Percentiles rank a stretch among this genome's conserved stretches.
Conservation (phyloP, 2,888 invertebrate genomes). For the Adineta ricciae region DNA sequence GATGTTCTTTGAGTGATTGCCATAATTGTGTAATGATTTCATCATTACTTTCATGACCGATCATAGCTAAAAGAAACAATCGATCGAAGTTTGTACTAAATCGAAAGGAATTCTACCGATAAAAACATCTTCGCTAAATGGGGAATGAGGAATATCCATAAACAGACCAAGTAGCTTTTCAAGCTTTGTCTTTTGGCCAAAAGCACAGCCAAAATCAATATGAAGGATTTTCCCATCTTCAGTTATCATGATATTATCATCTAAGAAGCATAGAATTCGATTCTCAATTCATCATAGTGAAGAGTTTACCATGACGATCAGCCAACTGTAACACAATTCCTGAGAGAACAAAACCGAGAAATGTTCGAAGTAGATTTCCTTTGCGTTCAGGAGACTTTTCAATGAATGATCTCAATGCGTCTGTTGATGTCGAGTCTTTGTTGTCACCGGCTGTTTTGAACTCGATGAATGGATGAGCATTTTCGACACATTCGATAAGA, state of each 20-base stretch:
- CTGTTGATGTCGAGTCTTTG: neutral
- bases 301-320: neutral
- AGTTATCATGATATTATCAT: neutral
- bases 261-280: neutral
- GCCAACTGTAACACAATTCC: neutral
- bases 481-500: neutral
- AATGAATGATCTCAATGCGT: neutral
- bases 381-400: neutral
- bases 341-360: neutral
- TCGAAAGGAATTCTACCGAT: neutral
- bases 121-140: neutral
- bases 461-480: neutral
- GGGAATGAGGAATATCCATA: neutral
- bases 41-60: neutral
- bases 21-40: neutral
- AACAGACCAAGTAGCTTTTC: neutral
- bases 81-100: too few relatives aligned
- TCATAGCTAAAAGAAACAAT: neutral
- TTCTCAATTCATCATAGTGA: neutral
- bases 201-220: neutral
- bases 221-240: neutral
- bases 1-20: neutral
- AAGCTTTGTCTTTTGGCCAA: neutral
- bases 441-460: neutral
- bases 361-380: neutral